Evolutionary conservation across 1,140 invertebrate genomes (phyloP), one percentile per base, ranked within the genome.

Genomic region (Zophobas morio): DNA sequence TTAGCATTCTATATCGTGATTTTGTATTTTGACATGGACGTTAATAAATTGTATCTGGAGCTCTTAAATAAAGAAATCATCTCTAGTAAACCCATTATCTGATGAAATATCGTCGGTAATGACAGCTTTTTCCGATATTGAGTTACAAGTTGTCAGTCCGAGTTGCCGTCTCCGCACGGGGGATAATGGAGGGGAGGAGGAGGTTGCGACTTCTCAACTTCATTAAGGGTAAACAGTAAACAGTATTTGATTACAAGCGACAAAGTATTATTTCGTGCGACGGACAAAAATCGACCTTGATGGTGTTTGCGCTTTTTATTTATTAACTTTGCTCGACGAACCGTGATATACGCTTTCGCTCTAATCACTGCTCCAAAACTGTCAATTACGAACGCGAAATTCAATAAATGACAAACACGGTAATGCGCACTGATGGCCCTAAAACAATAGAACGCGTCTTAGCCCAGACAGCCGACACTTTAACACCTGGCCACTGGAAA

Each of bases 51-150:
- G 60, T 66, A 66, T 66, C 60, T 40, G 6, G 37, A 40, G 39
- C 60, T 66, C 39, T 66, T 66, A 66, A 66, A 66, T 66, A 66
- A 66, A 66, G 60, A 66, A 66, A 66, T 66, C 60, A 66, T 66
- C 60, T 66, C 60, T 66, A 40, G 60, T 73, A 74, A 74, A 74
- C 32, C 72, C 53, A 74, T 74, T 74, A 74, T 74, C 72, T 56
- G 72, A 57, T 74, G 53, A 63, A 74, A 74, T 74, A 74, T 74
- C 72, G 53, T 57, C 42, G 42, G 39, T 51, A 70, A 73, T 77
- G 76, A 77, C 76, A 77, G 77, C 77, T 49, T 74, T 70, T 71
- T 78, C 51, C 77, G 49, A 78, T 78, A 78, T 75, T 78, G 53
- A 71, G 72, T 78, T 78, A 78, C 72, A 77, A 60, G 49, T 63